Evolutionary conservation across 2,888 invertebrate species (phyloP).

Genomic region (Galeopsomyia nigrocyanea): DNA sequence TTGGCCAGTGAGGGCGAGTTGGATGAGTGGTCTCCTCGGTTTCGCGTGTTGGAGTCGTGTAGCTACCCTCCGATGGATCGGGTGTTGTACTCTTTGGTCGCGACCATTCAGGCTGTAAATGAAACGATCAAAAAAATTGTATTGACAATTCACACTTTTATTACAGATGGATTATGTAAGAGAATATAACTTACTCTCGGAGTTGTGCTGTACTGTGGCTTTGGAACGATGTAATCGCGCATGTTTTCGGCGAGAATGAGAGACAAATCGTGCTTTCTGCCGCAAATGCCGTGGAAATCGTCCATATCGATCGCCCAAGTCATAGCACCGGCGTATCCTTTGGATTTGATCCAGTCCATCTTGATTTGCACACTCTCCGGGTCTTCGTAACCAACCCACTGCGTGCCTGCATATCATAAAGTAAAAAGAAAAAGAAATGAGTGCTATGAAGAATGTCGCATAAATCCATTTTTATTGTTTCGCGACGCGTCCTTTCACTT

Average conservation of each 20-base stretch:
- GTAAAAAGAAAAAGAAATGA: not conserved
- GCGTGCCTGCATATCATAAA: slow-evolving; percentile 71
- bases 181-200: slow-evolving; percentile 73
- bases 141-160: not conserved
- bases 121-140: not conserved
- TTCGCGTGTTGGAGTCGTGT: slow-evolving; percentile 49
- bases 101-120: slow-evolving; percentile 83
- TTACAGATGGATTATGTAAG: too few relatives aligned
- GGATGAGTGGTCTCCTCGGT: slow-evolving; percentile 54
- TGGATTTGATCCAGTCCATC: slow-evolving; percentile 88
- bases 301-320: slow-evolving; percentile 95
- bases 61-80: slow-evolving; percentile 58
- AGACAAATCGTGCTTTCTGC: slow-evolving; percentile 81
- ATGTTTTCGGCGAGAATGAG: slow-evolving; percentile 81
- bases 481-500: slow-evolving; percentile 15
- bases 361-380: slow-evolving; percentile 86
- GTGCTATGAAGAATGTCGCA: too few relatives aligned
- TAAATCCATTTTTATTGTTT: too few relatives aligned
- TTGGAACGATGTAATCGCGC: slow-evolving; percentile 76
- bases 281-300: slow-evolving; percentile 88
- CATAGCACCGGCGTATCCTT: slow-evolving; percentile 91
- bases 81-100: slow-evolving; percentile 80
- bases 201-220: slow-evolving; percentile 76
- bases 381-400: slow-evolving; percentile 94
- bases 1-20: slow-evolving; percentile 39